Evolutionary conservation across 2,113 vertebrate species (phyloP).

Genomic region (Pseudopipra pipra): DNA sequence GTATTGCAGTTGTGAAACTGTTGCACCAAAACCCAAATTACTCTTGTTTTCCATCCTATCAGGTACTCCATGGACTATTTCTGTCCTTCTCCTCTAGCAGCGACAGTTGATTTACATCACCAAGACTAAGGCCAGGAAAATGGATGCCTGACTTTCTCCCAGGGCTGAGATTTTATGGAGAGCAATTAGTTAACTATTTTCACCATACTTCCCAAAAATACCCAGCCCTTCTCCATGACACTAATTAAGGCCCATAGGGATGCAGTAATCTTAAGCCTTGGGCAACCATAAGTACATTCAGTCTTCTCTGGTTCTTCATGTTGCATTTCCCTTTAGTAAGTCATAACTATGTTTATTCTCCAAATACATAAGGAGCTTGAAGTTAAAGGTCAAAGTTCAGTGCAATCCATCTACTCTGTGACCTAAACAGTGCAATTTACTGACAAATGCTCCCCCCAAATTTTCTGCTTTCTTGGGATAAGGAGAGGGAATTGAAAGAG

Average conservation of each 20-base stretch:
- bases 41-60: not conserved
- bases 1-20: not conserved
- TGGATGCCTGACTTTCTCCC: not conserved
- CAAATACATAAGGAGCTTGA: not conserved
- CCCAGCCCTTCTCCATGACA: fast-evolving
- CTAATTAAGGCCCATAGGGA: not conserved
- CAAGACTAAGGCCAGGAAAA: not conserved
- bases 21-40: not conserved
- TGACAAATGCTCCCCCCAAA: not conserved
- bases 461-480: not conserved
- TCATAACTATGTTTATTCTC: not conserved
- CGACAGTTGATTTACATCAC: not conserved
- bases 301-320: not conserved
- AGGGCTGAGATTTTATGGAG: not conserved
- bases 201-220: not conserved
- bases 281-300: not conserved
- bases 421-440: not conserved
- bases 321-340: not conserved
- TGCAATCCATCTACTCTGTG: not conserved
- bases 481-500: not conserved
- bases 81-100: not conserved
- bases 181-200: not conserved
- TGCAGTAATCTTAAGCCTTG: not conserved
- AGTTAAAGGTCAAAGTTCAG: not conserved
- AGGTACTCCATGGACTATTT: not conserved